These are phyloP conservation scores for Chironomus tentans DNA, from an alignment of 2,888 invertebrate genomes.

Conservation along the genomic window DNA sequence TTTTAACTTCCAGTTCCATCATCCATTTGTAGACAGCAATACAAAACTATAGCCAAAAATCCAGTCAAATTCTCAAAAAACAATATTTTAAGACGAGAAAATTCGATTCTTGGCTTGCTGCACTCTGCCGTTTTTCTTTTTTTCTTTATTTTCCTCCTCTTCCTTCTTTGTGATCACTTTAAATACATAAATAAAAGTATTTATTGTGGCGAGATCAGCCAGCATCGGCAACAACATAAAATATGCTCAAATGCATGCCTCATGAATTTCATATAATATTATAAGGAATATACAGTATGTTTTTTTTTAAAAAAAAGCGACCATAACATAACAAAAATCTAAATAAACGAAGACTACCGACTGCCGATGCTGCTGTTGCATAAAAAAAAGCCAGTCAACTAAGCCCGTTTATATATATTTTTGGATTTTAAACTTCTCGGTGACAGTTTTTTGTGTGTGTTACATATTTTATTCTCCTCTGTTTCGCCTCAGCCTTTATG, in stretches of 20 bases:
- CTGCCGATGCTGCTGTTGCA: not conserved
- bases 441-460: constrained; percentile 24
- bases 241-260: not conserved
- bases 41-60: too few relatives aligned
- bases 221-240: not conserved
- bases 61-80: too few relatives aligned
- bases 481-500: not conserved
- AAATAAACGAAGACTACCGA: not conserved
- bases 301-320: not conserved
- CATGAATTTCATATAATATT: not conserved
- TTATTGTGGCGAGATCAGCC: too few relatives aligned
- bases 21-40: too few relatives aligned
- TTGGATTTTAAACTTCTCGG: not conserved
- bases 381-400: not conserved
- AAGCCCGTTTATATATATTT: not conserved
- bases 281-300: too few relatives aligned
- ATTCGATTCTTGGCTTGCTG: too few relatives aligned
- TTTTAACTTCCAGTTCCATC: too few relatives aligned
- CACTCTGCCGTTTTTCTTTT: too few relatives aligned
- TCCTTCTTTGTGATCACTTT: too few relatives aligned
- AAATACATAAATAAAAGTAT: too few relatives aligned
- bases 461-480: constrained; percentile 17
- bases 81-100: too few relatives aligned
- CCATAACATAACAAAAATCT: not conserved
- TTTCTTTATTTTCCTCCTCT: too few relatives aligned